Percentiles rank a stretch among this genome's conserved stretches.
These are phyloP conservation scores for Hedya salicella DNA, from an alignment of 2,888 invertebrate species.

Conservation along the genomic window DNA sequence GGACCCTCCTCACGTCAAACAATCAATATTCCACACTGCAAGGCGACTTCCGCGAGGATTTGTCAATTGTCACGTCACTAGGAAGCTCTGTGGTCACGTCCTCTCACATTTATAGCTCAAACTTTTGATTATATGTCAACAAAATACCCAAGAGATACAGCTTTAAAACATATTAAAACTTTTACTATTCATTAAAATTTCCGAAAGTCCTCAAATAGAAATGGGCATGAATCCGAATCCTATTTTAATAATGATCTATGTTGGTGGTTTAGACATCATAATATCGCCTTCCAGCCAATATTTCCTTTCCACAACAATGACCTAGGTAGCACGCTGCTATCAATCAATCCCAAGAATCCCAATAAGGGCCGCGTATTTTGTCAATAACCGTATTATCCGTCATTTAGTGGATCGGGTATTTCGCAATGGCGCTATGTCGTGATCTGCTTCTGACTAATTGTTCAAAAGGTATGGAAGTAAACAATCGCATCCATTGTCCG, in stretches of 20 bases:
- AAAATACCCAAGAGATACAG: background rate
- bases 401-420: conserved; percentile 33
- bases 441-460: conserved; percentile 66
- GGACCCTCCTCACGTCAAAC: conserved; percentile 60
- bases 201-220: background rate
- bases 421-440: conserved; percentile 52
- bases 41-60: conserved; percentile 61
- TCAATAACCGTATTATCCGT: conserved; percentile 27
- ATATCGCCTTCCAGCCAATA: background rate
- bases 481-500: conserved; percentile 74
- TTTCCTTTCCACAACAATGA: conserved; percentile 10
- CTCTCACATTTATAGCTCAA: conserved; percentile 19
- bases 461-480: conserved; percentile 55
- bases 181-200: background rate
- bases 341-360: conserved; percentile 26
- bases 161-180: background rate
- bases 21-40: conserved; percentile 60
- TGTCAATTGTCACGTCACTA: conserved; percentile 57
- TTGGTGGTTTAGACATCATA: background rate
- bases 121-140: conserved; percentile 21
- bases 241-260: background rate
- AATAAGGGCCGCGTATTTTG: conserved; percentile 29
- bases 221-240: background rate
- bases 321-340: background rate
- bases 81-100: conserved; percentile 25